Evolutionary conservation across 2,113 vertebrate genomes (phyloP), one percentile per base, ranked within the genome.

Genomic region (Brachyistius frenatus): DNA sequence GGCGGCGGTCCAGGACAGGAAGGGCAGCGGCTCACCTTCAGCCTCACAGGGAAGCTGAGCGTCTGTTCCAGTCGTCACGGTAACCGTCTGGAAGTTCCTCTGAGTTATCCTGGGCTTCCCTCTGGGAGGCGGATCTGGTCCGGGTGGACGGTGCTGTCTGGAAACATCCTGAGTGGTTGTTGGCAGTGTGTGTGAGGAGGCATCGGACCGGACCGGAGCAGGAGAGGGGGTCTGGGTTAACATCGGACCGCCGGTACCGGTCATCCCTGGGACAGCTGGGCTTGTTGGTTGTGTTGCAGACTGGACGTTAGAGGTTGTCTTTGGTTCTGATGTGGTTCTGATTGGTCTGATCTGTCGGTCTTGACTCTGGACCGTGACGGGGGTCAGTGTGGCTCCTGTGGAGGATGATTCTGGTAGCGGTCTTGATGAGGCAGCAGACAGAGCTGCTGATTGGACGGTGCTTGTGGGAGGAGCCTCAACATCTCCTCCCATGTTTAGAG

Each of bases 1-100:
- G 39, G 96, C 93, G 23, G 96, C 87, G 16, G 95, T 97, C 98
- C 98, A 99, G 14, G 95, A 96, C 61, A 98, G 77, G 61, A 95
- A 94, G 36, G 96, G 96, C 65, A 64, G 92, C 1, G 97, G 97
- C 3, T 95, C 94, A 8, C 97, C 97, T 1, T 76, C 61, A 1
- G 95, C 91, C 63, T 95, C 93, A 81, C 98, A 99, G n/a, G 95
- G 95, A 52, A 99, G 92, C 54, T 88, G 44, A 33, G 87, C 93
- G 68, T 98, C 95, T 1, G 79, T 88, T 88, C 96, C 96, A 2
- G 95, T 96, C 10, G 91, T 87, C 69, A 95, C 86, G 0, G 94
- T 95, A 74, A 96, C 57, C 0, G 90, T 92, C 41, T 91, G 94
- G 7, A 94, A 80, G 0, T 73, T 73, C 35, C 83, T 90, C 44